Evolutionary conservation across 2,888 invertebrate species (phyloP), one percentile per base, ranked within the genome.

Genomic region (Polydrusus cervinus): DNA sequence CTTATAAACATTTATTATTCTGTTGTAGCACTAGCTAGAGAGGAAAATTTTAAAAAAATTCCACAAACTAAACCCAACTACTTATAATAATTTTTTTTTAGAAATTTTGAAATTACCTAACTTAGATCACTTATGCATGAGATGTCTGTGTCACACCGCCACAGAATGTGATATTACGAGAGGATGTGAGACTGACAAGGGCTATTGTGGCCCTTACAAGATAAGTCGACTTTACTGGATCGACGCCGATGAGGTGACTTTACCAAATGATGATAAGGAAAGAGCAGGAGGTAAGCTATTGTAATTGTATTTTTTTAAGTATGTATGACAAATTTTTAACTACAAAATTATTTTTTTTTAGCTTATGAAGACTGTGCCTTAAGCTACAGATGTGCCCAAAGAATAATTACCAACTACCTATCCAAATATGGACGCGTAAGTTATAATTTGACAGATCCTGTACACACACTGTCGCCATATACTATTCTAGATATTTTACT

Each of bases 291-390:
- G 88, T 89, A 79, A 71, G 76, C 74, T 40, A 9, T n/a, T n/a
- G n/a, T n/a, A n/a, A n/a, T n/a, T n/a, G n/a, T n/a, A n/a, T n/a
- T n/a, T n/a, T n/a, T n/a, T n/a, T n/a, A n/a, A n/a, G n/a, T n/a
- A n/a, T n/a, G n/a, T n/a, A n/a, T n/a, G n/a, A n/a, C n/a, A n/a
- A n/a, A n/a, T n/a, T n/a, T n/a, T n/a, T n/a, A n/a, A n/a, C n/a
- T n/a, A n/a, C n/a, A n/a, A n/a, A n/a, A n/a, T n/a, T n/a, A n/a
- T n/a, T n/a, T n/a, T 60, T 60, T 88, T 86, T 70, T 86, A 92
- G 92, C 92, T 2, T 93, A 90, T 82, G 89, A 91, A 83, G 91
- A 91, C 80, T 93, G 93, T 80, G 90, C 92, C 0, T 85, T 87
- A 74, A 89, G 91, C 75, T 90, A 89, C 77, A 85, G 88, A 55